phyloP scores from a whole-genome alignment of 2,797 vertebrate species.

The Leptatherina wallacei region DNA sequence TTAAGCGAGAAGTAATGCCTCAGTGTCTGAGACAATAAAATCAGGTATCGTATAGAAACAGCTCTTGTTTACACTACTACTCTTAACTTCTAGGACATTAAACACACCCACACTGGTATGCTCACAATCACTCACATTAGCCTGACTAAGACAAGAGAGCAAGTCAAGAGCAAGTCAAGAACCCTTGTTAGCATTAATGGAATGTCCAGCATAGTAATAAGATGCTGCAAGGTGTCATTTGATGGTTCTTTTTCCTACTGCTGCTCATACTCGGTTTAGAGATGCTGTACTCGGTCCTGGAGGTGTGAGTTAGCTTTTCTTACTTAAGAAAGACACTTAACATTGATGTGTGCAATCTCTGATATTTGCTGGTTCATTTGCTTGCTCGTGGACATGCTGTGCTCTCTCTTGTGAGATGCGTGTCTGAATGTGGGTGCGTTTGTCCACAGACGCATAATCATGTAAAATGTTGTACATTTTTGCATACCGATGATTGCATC shows the following conservation, averaged over 20 bases:
- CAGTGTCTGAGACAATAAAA: constrained; percentile 49
- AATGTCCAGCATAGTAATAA: constrained; percentile 29
- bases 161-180: constrained; percentile 73
- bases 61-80: constrained; percentile 61
- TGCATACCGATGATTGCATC: constrained; percentile 12
- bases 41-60: constrained; percentile 63
- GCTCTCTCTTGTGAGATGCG: constrained; percentile 18
- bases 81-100: constrained; percentile 58
- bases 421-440: background rate
- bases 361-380: constrained; percentile 66
- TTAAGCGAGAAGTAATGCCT: constrained; percentile 32
- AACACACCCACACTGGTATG: constrained; percentile 50
- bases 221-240: constrained; percentile 30
- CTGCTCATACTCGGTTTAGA: constrained; percentile 21
- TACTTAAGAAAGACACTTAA: constrained; percentile 49
- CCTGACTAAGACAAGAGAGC: constrained; percentile 58
- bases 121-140: constrained; percentile 53
- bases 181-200: constrained; percentile 58
- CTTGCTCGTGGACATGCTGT: constrained; percentile 51
- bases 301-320: constrained; percentile 55
- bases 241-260: constrained; percentile 10
- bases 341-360: constrained; percentile 43
- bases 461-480: constrained; percentile 17
- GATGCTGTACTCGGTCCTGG: constrained; percentile 9
- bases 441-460: constrained; percentile 36